phyloP scores from a whole-genome alignment of 2,797 vertebrate genomes.

The Pampus argenteus region DNA sequence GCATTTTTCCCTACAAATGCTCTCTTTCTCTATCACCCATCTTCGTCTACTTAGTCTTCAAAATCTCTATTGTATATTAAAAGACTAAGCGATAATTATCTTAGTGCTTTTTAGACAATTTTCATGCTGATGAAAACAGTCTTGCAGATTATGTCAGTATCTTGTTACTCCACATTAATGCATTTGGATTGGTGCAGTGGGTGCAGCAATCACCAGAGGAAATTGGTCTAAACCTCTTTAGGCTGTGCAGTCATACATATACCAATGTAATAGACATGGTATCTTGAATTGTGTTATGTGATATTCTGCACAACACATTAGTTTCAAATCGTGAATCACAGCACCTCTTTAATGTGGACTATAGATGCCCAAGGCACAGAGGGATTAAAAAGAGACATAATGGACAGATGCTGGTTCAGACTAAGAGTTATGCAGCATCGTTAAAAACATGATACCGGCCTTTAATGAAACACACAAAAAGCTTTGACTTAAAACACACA shows the following conservation, averaged over 20 bases:
- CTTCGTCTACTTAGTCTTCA: constrained; percentile 28
- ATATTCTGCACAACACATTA: constrained; percentile 53
- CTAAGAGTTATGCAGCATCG: constrained; percentile 15
- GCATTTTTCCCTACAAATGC: constrained; percentile 37
- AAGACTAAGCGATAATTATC: constrained; percentile 74
- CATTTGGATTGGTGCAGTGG: constrained; percentile 41
- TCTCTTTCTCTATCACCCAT: constrained; percentile 46
- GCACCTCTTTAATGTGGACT: constrained; percentile 41
- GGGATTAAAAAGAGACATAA: constrained; percentile 47
- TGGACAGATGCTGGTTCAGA: constrained; percentile 42
- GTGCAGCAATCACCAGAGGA: constrained; percentile 57
- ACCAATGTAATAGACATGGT: constrained; percentile 36
- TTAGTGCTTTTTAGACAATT: constrained; percentile 63
- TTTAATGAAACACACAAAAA: background rate
- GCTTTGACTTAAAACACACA: constrained; percentile 23
- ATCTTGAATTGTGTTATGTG: constrained; percentile 61
- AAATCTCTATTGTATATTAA: constrained; percentile 66
- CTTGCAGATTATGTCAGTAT: constrained; percentile 57
- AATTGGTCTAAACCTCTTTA: constrained; percentile 58
- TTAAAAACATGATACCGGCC: constrained; percentile 17
- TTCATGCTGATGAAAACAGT: constrained; percentile 65
- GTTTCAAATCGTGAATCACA: constrained; percentile 35
- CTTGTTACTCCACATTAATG: constrained; percentile 57
- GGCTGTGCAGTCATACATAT: constrained; percentile 16
- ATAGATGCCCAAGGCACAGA: constrained; percentile 30